These are phyloP conservation scores for Amphipoea lucens DNA, from an alignment of 2,888 invertebrate genomes.

Conservation along the genomic window DNA sequence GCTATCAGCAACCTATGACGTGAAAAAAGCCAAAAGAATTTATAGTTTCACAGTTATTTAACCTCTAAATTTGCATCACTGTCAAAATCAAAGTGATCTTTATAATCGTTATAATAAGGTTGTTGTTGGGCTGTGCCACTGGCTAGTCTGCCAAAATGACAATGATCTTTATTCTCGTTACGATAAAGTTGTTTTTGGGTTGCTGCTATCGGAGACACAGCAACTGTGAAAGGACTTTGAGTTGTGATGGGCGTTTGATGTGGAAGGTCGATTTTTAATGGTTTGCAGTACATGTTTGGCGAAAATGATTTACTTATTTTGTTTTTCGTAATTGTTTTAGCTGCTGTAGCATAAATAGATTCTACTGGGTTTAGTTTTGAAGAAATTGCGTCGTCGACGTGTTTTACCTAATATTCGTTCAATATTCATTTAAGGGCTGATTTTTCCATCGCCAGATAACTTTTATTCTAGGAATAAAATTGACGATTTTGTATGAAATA, in stretches of 20 bases:
- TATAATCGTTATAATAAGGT: too few species aligned
- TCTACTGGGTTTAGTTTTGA: not conserved
- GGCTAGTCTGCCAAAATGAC: too few species aligned
- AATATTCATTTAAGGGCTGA: too few species aligned
- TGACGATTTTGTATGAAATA: too few species aligned
- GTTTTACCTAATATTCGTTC: not conserved
- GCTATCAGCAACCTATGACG: slow-evolving; percentile 7
- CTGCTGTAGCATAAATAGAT: too few species aligned
- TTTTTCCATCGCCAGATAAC: too few species aligned
- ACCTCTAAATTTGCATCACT: not conserved
- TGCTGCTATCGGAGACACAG: too few species aligned
- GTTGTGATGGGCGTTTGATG: not conserved
- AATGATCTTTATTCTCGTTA: too few species aligned
- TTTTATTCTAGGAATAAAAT: too few species aligned
- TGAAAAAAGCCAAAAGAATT: not conserved
- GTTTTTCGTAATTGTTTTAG: not conserved
- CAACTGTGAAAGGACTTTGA: not conserved
- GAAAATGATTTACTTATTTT: not conserved
- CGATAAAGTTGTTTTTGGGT: too few species aligned
- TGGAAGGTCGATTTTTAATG: not conserved
- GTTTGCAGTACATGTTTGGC: not conserved
- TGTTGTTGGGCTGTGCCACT: too few species aligned
- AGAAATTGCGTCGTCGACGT: not conserved
- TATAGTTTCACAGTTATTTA: not conserved
- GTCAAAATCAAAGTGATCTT: not conserved